Evolutionary conservation across 2,888 invertebrate species (phyloP).

Genomic region (Eupithecia inturbata): DNA sequence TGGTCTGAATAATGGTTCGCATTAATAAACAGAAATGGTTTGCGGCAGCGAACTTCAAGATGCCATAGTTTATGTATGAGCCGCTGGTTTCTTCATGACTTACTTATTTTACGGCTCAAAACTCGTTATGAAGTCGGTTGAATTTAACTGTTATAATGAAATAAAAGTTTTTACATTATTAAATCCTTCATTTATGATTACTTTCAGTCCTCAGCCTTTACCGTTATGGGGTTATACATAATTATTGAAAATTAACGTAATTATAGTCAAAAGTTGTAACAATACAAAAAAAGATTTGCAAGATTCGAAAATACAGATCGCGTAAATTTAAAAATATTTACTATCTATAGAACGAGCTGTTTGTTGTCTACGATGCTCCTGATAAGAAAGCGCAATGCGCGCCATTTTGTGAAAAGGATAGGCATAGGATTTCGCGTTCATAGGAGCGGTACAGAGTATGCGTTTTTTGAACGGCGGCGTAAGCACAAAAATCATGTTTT

Average conservation of each 20-base stretch:
- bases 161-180: not conserved
- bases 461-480: too few species aligned
- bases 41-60: slow-evolving; percentile 60
- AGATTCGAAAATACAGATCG: not conserved
- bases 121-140: slow-evolving; percentile 2
- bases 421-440: too few species aligned
- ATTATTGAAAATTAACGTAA: not conserved
- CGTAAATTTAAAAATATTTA: too few species aligned
- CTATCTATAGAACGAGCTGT: not conserved
- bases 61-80: slow-evolving; percentile 36
- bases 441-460: too few species aligned
- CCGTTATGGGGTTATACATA: not conserved
- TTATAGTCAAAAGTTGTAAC: not conserved
- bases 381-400: too few species aligned
- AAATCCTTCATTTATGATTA: not conserved
- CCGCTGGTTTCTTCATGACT: slow-evolving; percentile 26
- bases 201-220: not conserved
- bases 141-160: not conserved
- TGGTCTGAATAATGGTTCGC: slow-evolving; percentile 75
- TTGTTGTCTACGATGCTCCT: not conserved
- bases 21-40: slow-evolving; percentile 79
- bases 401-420: too few species aligned
- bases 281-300: not conserved
- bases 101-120: slow-evolving; percentile 2
- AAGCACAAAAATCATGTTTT: too few species aligned